Evolutionary conservation across 2,888 invertebrate species (phyloP), one percentile per base, ranked within the genome.

Genomic region (Netelia inedita): DNA sequence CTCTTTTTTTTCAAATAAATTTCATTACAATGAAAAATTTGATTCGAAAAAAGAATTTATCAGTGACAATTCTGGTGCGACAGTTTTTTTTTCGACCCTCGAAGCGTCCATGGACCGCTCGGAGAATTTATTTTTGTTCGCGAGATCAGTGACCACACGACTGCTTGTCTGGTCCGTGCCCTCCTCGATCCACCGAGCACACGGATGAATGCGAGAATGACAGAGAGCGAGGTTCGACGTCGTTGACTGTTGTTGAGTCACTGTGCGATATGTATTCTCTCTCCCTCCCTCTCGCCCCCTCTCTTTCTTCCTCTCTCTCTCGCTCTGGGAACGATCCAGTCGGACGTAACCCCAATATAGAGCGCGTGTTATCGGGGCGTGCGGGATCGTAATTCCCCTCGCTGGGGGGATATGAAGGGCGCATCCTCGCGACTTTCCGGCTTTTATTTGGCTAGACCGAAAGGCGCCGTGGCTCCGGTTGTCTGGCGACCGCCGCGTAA

Each of bases 381-480:
- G 14, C 46, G 65, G 68, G 73, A 68, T 76, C 68, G 84, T 74
- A 74, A 84, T 84, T 79, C 73, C 73, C 79, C 66, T 28, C 16
- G 16, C 63, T 23, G 59, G 35, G 16, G 75, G 28, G 10, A 28
- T 35, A 65, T 14, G 19, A 65, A 76, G 55, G 57, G 65, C 63
- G 68, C 55, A 65, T 46, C 78, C 19, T 73, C 16, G 57, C 88
- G 88, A 88, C 88, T 87, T 76, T 85, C 75, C 87, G 88, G 79
- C 88, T 92, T 92, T 92, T 91, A 92, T 92, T 92, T 90, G 92
- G 92, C 92, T 92, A 92, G 92, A 92, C 92, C 89, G 86, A 76
- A 79, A 82, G 92, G 89, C 92, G 91, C 90, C 91, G 55, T 85
- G 90, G 88, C 90, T 90, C 90, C 90, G 81, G 79, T 82, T 76